Percentiles rank a stretch among this genome's conserved stretches.
Conservation (phyloP, 92 coral and sea anemone genomes). For the Epizoanthus stellaris region DNA sequence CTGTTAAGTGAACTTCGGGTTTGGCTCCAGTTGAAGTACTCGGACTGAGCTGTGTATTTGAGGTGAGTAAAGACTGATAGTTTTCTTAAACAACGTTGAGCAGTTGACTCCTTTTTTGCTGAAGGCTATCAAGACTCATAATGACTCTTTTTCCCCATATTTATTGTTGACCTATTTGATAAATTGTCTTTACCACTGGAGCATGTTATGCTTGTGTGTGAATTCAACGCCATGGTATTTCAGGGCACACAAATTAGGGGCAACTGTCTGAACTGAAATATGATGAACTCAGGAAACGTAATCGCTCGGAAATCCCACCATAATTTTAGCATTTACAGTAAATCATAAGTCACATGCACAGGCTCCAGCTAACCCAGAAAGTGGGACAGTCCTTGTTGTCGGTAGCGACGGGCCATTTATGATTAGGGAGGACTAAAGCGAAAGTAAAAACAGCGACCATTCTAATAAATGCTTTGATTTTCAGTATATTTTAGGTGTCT, state of each 20-base stretch:
- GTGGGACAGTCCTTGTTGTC: not conserved
- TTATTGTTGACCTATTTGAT: conserved; percentile 24
- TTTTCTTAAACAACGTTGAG: not conserved
- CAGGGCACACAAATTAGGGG: conserved; percentile 13
- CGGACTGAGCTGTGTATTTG: not conserved
- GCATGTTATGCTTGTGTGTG: conserved; percentile 14
- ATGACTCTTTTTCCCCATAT: conserved; percentile 13
- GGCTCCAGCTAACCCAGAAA: not conserved
- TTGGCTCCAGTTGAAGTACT: not conserved
- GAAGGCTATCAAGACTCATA: not conserved
- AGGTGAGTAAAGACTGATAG: not conserved
- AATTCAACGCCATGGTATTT: not conserved
- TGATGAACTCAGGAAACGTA: conserved; percentile 2
- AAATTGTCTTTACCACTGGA: conserved; percentile 14
- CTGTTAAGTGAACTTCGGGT: not conserved
- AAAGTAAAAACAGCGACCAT: not conserved
- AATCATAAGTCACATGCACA: not conserved
- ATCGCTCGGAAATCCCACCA: conserved; percentile 35
- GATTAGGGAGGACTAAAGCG: not conserved
- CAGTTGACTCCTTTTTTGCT: not conserved
- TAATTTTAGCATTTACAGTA: conserved; percentile 1
- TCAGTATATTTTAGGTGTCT: not conserved
- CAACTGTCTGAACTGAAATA: conserved; percentile 7
- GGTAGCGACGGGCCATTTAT: not conserved
- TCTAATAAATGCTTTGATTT: not conserved